Percentiles rank a stretch among this genome's conserved stretches.
phyloP scores from a whole-genome alignment of 2,113 vertebrate species.

The Spea multiplicata region DNA sequence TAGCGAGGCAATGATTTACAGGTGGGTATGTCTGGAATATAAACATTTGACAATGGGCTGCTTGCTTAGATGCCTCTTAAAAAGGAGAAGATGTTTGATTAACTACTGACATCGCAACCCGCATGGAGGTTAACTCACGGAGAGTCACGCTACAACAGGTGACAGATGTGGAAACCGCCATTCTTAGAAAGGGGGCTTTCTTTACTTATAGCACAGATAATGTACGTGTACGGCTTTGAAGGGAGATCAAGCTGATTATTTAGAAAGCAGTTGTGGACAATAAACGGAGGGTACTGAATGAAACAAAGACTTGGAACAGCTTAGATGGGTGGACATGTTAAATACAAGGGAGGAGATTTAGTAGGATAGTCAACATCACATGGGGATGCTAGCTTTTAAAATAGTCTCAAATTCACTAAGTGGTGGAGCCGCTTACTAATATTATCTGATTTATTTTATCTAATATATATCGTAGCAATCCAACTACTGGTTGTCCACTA shows the following conservation, averaged over 20 bases:
- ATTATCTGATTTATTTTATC: too few relatives aligned
- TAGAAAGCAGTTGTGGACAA: not conserved
- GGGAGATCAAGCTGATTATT: not conserved
- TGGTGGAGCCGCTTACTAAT: too few relatives aligned
- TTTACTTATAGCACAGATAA: not conserved
- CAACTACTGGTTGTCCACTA: too few relatives aligned
- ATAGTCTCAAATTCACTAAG: too few relatives aligned
- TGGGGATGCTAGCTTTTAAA: too few relatives aligned
- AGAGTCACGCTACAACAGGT: constrained; percentile 26
- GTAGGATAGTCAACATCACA: too few relatives aligned
- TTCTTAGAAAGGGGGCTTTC: constrained; percentile 3
- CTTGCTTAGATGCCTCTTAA: not conserved
- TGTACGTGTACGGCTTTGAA: not conserved
- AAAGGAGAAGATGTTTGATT: not conserved
- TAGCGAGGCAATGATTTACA: not conserved
- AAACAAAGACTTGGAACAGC: too few relatives aligned
- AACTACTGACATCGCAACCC: constrained; percentile 14
- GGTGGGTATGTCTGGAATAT: not conserved
- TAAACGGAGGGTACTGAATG: too few relatives aligned
- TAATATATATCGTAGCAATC: too few relatives aligned
- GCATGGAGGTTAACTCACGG: constrained; percentile 2
- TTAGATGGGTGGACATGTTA: too few relatives aligned
- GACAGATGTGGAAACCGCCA: constrained; percentile 6
- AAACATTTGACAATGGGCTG: constrained; percentile 2
- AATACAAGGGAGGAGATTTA: too few relatives aligned